Evolutionary conservation across 2,888 invertebrate genomes (phyloP).

Genomic region (Podotricha telesiphe): DNA sequence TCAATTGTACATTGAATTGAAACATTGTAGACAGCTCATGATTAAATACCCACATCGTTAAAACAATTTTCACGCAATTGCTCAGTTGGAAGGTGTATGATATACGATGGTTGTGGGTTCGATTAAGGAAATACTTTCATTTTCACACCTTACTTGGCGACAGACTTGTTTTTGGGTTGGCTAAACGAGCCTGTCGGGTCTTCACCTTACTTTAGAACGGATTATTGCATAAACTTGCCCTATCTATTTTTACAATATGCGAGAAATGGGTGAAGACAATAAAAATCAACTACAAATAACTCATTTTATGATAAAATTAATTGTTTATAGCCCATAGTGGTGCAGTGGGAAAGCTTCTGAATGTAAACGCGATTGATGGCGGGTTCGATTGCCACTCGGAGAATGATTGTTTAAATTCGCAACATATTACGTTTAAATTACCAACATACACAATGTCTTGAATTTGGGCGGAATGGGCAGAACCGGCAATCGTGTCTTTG

Average conservation of each 20-base stretch:
- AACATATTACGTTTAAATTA: too few relatives aligned
- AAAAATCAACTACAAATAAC: slow-evolving; percentile 18
- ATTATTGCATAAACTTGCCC: too few relatives aligned
- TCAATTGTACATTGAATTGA: slow-evolving; percentile 41
- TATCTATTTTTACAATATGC: neutral
- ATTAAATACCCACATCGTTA: slow-evolving; percentile 38
- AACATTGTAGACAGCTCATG: slow-evolving; percentile 33
- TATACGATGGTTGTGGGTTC: neutral
- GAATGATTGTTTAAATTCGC: too few relatives aligned
- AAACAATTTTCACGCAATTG: slow-evolving; percentile 21
- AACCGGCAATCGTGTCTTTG: too few relatives aligned
- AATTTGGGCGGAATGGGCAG: too few relatives aligned
- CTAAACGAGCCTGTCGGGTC: too few relatives aligned
- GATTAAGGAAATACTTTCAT: neutral
- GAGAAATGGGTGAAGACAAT: neutral
- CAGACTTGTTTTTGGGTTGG: neutral
- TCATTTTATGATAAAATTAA: slow-evolving; percentile 24
- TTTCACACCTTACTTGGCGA: neutral
- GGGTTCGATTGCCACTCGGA: too few relatives aligned
- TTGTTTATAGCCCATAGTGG: too few relatives aligned
- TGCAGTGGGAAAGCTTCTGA: too few relatives aligned
- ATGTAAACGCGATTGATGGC: too few relatives aligned
- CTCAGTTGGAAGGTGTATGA: neutral
- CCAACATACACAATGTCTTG: too few relatives aligned
- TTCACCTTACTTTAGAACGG: too few relatives aligned